Evolutionary conservation across 2,113 vertebrate genomes (phyloP).

Genomic region (zebrafish (Danio rerio)): GRCz12tu NC_133196.1:13079501-13080000

Average conservation of each 20-base stretch:
- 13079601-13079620: background rate
- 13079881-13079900: constrained; percentile 94
- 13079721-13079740: background rate
- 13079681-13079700: background rate
- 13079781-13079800: background rate
- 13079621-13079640: constrained; percentile 20
- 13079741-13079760: background rate
- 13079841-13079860: constrained; percentile 98
- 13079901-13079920: constrained; percentile 99
- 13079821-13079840: constrained; percentile 83
- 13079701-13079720: constrained; percentile 9
- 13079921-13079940: constrained; percentile 98
- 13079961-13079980: constrained; percentile 94
- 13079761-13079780: background rate
- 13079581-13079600: background rate
- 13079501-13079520: constrained; percentile 95
- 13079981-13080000: constrained; percentile 96
- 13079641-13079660: background rate
- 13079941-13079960: constrained; percentile 97
- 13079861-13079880: constrained; percentile 96
- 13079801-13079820: background rate
- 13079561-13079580: background rate
- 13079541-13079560: background rate
- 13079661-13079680: constrained; percentile 1
- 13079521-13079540: constrained; percentile 92